These are phyloP conservation scores for Saxidomus purpurata DNA, from an alignment of 1,140 invertebrate species.

Conservation along the genomic window DNA sequence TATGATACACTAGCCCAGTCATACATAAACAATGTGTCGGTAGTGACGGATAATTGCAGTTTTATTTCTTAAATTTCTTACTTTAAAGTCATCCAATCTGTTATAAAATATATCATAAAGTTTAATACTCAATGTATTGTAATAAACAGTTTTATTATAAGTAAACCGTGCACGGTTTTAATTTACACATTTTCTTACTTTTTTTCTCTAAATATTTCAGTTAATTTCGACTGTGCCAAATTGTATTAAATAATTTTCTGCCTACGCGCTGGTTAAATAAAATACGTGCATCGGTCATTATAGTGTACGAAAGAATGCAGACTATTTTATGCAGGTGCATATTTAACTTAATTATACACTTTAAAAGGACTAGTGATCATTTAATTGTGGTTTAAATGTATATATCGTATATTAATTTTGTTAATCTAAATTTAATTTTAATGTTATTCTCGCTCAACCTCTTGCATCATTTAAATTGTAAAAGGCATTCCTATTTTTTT, in stretches of 20 bases:
- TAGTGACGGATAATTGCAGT: background rate
- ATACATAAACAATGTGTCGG: slow-evolving; percentile 2
- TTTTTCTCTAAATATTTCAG: too few species aligned
- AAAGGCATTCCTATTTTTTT: background rate
- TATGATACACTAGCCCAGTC: background rate
- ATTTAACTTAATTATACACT: slow-evolving; percentile 30
- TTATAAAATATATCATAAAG: background rate
- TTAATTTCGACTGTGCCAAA: background rate
- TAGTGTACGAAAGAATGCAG: background rate
- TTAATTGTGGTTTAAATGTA: background rate
- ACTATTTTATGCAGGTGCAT: slow-evolving; percentile 22
- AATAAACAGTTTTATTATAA: background rate
- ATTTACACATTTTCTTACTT: background rate
- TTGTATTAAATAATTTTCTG: background rate
- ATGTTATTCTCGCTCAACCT: background rate
- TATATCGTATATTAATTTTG: background rate
- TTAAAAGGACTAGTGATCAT: background rate
- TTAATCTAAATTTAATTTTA: background rate
- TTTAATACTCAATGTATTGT: background rate
- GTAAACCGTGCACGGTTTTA: background rate
- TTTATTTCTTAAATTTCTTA: slow-evolving; percentile 19
- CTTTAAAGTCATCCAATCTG: background rate
- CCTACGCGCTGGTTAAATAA: background rate
- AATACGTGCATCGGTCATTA: background rate
- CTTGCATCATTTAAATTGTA: background rate